Evolutionary conservation across 2,113 vertebrate genomes (phyloP), one percentile per base, ranked within the genome.

Genomic region (Pseudonaja textilis): DNA sequence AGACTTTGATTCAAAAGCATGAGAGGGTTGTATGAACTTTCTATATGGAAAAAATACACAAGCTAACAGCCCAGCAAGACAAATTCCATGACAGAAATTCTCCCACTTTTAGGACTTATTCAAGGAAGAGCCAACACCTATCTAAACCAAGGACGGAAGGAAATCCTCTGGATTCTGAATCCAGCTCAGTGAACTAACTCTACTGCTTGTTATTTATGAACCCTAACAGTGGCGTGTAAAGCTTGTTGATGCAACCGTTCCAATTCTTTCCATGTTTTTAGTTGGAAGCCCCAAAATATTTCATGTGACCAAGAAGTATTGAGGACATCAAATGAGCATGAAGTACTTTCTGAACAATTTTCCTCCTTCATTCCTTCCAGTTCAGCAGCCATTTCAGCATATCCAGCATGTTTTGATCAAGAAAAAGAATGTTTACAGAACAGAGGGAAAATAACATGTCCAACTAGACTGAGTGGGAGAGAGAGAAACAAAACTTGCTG

Each of bases 351-450:
- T n/a, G 54, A 56, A 22, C 23, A 29, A 52, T 7, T 20, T 57
- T 50, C 26, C 59, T 69, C 39, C 16, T 26, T 34, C 87, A 52
- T 59, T 89, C 45, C 64, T 86, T 55, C 47, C 55, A 64, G 12
- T 89, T 61, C 87, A 89, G 10, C 64, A 64, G 87, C 55, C 90
- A 89, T 93, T 64, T 90, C 25, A 57, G 42, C 23, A 9, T 54
- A 39, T 50, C 86, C 89, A 91, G 85, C 90, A 54, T 45, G 89
- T 93, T 29, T 86, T 85, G 61, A 91, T 45, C 90, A 89, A 89
- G 90, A 55, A 54, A 29, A 91, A 61, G 69, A 64, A 88, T 85
- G 39, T 88, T 88, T 12, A 90, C 26, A 39, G 47, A 81, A 2
- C 1, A 22, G 11, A 61, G 23, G 47, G 47, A 50, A 47, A 85